A percentile compares a stretch with the other conserved stretches of the same genome.
phyloP scores from a whole-genome alignment of 2,797 vertebrate species.

The Dendrocincla tyrannina region DNA sequence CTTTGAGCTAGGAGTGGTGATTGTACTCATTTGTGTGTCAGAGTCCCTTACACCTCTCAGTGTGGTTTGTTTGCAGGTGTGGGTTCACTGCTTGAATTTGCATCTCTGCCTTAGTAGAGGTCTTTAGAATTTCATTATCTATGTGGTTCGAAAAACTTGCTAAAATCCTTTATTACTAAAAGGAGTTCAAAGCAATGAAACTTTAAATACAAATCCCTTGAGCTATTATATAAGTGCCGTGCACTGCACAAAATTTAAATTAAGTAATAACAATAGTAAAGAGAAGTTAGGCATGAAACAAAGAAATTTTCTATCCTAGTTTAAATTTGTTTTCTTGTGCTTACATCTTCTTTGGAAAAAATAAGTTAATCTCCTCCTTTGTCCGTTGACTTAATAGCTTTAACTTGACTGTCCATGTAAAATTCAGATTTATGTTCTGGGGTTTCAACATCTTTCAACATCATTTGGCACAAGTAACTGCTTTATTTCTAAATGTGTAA shows the following conservation, averaged over 20 bases:
- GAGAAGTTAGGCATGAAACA: not conserved
- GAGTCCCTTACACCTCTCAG: not conserved
- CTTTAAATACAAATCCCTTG: constrained; percentile 41
- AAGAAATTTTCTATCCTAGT: not conserved
- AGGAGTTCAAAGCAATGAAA: constrained; percentile 39
- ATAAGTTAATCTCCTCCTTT: not conserved
- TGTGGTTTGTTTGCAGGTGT: not conserved
- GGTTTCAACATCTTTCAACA: not conserved
- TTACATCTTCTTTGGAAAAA: not conserved
- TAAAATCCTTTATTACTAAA: constrained; percentile 27
- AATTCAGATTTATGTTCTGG: not conserved
- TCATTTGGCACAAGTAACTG: not conserved
- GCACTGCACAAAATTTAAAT: constrained; percentile 9
- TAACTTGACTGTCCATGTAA: not conserved
- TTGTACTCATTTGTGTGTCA: not conserved
- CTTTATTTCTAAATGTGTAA: not conserved
- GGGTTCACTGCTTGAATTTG: not conserved
- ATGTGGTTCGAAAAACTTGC: not conserved
- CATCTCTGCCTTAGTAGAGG: not conserved
- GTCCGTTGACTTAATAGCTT: constrained; percentile 5
- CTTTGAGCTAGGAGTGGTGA: not conserved
- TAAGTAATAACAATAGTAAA: not conserved
- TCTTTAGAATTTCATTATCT: constrained; percentile 37
- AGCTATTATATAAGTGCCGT: not conserved
- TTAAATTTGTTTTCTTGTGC: not conserved